Evolutionary conservation across 2,888 invertebrate species (phyloP).

Genomic region (Cheilosia vernalis): DNA sequence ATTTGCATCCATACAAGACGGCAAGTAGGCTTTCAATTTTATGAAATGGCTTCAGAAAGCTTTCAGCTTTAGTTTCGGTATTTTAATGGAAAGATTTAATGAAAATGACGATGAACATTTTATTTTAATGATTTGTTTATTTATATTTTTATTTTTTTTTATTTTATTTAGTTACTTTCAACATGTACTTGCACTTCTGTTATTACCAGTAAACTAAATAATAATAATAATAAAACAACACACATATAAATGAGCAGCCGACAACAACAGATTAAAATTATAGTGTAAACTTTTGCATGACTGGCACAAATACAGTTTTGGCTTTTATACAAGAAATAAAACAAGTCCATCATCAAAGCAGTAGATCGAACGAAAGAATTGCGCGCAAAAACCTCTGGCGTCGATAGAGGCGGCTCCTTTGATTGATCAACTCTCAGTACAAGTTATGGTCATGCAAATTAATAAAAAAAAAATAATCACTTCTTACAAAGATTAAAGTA

Average conservation of each 20-base stretch:
- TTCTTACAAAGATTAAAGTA: conserved; percentile 29
- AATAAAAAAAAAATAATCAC: conserved; percentile 7
- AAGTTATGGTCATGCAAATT: conserved; percentile 53
- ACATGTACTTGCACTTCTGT: conserved; percentile 43
- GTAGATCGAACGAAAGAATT: conserved; percentile 17
- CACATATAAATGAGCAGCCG: conserved; percentile 65
- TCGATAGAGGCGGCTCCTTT: background rate
- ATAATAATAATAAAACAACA: conserved; percentile 63
- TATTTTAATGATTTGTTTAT: conserved; percentile 21
- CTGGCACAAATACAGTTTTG: conserved; percentile 59
- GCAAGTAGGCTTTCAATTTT: conserved; percentile 45
- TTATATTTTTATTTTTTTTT: conserved; percentile 19
- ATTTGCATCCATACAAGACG: conserved; percentile 62
- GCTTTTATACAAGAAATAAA: conserved; percentile 43
- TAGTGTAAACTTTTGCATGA: conserved; percentile 50
- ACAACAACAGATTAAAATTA: conserved; percentile 64
- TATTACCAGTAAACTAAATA: conserved; percentile 61
- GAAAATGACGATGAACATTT: conserved; percentile 43
- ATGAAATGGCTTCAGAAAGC: conserved; percentile 16
- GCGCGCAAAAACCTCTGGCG: background rate
- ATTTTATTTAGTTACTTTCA: conserved; percentile 39
- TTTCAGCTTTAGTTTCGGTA: conserved; percentile 37
- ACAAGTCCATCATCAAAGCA: conserved; percentile 35
- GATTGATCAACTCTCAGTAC: conserved; percentile 32
- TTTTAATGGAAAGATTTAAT: conserved; percentile 48